A percentile compares a stretch with the other conserved stretches of the same genome.
Conservation (phyloP, 2,888 invertebrate species). For the Alviniconcha strummeri region DNA sequence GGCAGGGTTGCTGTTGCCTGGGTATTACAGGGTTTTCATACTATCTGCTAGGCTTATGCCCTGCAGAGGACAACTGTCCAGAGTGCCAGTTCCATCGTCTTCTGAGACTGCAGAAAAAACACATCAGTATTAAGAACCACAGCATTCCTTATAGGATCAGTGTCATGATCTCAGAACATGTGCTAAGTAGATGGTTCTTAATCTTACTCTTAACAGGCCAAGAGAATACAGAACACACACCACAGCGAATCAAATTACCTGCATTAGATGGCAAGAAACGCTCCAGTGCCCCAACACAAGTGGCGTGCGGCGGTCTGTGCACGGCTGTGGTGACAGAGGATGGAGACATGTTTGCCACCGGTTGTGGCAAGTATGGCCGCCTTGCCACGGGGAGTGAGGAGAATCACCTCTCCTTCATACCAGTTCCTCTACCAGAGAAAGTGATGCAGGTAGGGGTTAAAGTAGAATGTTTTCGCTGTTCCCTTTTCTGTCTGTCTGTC, state of each 20-base stretch:
- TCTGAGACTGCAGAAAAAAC: background rate
- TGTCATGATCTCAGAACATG: background rate
- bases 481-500: no score
- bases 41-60: no score
- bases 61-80: background rate
- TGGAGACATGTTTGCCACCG: conserved; percentile 27
- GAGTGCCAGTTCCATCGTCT: background rate
- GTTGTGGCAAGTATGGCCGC: conserved; percentile 36
- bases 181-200: background rate
- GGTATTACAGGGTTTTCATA: no score
- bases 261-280: background rate
- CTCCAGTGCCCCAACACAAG: background rate
- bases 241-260: conserved; percentile 16
- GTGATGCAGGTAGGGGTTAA: conserved; percentile 1
- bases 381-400: conserved; percentile 22
- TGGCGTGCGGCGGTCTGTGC: background rate
- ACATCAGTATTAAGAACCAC: background rate
- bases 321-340: conserved; percentile 30
- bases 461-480: no score
- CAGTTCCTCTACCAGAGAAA: background rate
- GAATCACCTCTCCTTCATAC: background rate
- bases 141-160: background rate
- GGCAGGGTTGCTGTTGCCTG: no score
- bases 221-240: conserved; percentile 27
- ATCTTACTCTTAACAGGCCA: background rate